phyloP scores from a whole-genome alignment of 2,888 invertebrate genomes.

The Melanostoma mellinum region DNA sequence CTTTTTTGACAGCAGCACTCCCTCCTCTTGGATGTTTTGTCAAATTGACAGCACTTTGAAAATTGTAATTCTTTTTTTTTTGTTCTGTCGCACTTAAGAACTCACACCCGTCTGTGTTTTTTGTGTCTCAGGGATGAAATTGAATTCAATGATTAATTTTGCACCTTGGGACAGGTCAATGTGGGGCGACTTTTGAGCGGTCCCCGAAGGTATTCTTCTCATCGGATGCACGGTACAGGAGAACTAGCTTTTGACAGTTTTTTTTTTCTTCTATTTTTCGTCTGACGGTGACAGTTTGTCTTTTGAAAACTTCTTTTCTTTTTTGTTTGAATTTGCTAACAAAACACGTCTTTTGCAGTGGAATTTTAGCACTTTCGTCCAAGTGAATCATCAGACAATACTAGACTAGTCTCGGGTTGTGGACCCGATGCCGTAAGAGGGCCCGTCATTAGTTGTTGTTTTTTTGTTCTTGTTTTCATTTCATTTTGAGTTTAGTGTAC shows the following conservation, averaged over 20 bases:
- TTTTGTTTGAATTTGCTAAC: not conserved
- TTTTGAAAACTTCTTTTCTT: not conserved
- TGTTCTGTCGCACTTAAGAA: conserved; percentile 34
- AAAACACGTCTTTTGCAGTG: conserved; percentile 39
- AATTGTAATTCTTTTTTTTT: conserved; percentile 15
- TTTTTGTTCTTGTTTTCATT: conserved; percentile 28
- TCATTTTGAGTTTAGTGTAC: conserved; percentile 53
- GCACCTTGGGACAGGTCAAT: conserved; percentile 7
- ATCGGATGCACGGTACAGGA: too few relatives aligned
- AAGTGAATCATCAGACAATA: conserved; percentile 71
- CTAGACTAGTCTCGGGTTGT: conserved; percentile 71
- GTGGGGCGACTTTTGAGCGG: not conserved
- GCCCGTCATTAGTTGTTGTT: conserved; percentile 45
- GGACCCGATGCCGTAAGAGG: conserved; percentile 71
- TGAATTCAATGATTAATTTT: conserved; percentile 63
- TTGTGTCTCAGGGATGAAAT: conserved; percentile 32
- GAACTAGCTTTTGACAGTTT: not conserved
- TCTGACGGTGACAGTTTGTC: conserved; percentile 36
- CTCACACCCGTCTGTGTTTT: conserved; percentile 35
- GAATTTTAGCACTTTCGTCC: conserved; percentile 56
- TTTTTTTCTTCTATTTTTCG: not conserved
- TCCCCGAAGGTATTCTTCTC: not conserved
- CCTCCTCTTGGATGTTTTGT: conserved; percentile 6
- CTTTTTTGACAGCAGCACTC: conserved; percentile 54
- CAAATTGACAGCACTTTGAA: conserved; percentile 50